Evolutionary conservation across 2,888 invertebrate species (phyloP).

Genomic region (Caradrina clavipalpis): DNA sequence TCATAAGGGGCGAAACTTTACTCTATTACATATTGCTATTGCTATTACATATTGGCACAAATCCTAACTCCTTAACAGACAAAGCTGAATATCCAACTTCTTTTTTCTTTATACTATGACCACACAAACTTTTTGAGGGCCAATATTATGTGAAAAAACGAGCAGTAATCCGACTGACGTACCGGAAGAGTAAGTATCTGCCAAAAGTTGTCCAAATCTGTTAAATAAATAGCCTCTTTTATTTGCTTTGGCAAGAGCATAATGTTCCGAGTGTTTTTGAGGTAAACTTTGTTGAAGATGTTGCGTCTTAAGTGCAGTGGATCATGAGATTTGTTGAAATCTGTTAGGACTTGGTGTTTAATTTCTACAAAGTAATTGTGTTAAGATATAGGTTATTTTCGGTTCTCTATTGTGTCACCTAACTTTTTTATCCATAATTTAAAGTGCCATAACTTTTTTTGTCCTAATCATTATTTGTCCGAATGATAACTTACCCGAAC

Average conservation of each 20-base stretch:
- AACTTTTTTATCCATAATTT: too few relatives aligned
- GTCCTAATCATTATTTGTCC: too few relatives aligned
- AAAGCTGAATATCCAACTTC: conserved; percentile 23
- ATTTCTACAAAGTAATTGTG: background rate
- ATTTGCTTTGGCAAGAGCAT: conserved; percentile 41
- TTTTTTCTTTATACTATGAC: conserved; percentile 30
- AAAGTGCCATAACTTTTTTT: too few relatives aligned
- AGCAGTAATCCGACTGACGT: conserved; percentile 48
- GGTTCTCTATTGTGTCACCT: too few relatives aligned
- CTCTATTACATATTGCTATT: too few relatives aligned
- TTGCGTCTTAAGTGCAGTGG: conserved; percentile 5
- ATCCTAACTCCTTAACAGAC: too few relatives aligned
- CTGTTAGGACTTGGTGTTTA: background rate
- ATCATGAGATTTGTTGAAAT: conserved; percentile 14
- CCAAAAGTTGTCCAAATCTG: conserved; percentile 50
- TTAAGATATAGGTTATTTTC: too few relatives aligned
- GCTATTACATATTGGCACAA: too few relatives aligned
- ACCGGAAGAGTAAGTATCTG: conserved; percentile 49
- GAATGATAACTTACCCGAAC: too few relatives aligned
- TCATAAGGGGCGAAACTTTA: too few relatives aligned
- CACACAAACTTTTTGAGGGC: conserved; percentile 53
- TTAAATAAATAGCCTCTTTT: conserved; percentile 59
- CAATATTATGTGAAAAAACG: conserved; percentile 65
- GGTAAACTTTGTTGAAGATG: conserved; percentile 37
- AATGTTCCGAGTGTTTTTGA: conserved; percentile 29